These are phyloP conservation scores for Drosophila tripunctata DNA, from an alignment of 2,888 invertebrate genomes.

Conservation along the genomic window DNA sequence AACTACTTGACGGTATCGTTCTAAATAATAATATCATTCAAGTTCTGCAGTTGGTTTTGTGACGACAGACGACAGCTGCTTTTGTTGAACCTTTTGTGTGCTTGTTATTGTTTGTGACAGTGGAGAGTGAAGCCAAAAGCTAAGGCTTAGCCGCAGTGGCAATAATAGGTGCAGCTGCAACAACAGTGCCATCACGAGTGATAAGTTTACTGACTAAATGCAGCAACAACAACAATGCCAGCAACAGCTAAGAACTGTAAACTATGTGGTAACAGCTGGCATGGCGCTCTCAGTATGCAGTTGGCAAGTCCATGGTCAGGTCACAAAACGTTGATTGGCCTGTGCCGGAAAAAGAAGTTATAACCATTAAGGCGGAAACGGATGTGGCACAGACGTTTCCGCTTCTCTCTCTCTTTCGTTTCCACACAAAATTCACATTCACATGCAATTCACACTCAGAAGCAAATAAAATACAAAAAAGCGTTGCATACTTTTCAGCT, in stretches of 20 bases:
- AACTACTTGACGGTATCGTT: slow-evolving; percentile 28
- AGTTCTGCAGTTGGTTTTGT: slow-evolving; percentile 14
- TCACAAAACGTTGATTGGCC: slow-evolving; percentile 69
- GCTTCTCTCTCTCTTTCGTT: slow-evolving; percentile 24
- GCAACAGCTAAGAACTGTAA: slow-evolving; percentile 12
- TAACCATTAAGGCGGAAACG: slow-evolving; percentile 73
- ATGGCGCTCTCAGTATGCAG: slow-evolving; percentile 13
- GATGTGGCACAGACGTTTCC: slow-evolving; percentile 76
- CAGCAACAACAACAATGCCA: slow-evolving; percentile 28
- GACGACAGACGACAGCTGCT: slow-evolving; percentile 28
- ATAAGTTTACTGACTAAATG: slow-evolving; percentile 56
- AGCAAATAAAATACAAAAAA: slow-evolving; percentile 17
- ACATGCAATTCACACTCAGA: slow-evolving; percentile 48
- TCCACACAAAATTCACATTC: slow-evolving; percentile 17
- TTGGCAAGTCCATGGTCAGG: slow-evolving; percentile 42
- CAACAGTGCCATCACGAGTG: slow-evolving; percentile 45
- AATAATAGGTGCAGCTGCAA: slow-evolving; percentile 43
- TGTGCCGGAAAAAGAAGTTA: slow-evolving; percentile 72
- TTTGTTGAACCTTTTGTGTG: slow-evolving; percentile 25
- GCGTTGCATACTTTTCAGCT: slow-evolving; percentile 44
- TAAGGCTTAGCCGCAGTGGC: slow-evolving; percentile 27
- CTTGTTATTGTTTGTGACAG: slow-evolving; percentile 54
- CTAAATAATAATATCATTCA: not conserved
- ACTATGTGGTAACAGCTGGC: slow-evolving; percentile 47
- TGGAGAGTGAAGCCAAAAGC: slow-evolving; percentile 22